Evolutionary conservation across 2,888 invertebrate species (phyloP).

Genomic region (Ophioninae sp.): DNA sequence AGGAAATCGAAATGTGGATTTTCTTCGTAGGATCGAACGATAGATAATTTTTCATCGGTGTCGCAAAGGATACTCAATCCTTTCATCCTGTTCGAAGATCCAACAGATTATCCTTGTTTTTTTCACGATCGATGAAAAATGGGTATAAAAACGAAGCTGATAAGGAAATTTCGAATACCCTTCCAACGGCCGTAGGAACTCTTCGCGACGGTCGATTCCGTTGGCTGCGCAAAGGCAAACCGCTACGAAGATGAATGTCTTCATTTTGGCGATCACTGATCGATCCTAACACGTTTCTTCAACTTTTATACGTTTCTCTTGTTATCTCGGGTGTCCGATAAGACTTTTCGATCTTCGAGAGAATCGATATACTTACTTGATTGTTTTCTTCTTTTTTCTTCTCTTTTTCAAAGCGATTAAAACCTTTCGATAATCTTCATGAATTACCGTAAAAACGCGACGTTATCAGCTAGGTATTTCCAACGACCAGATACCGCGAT

Average conservation of each 20-base stretch:
- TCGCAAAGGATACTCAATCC: conserved; percentile 67
- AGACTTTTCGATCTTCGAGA: conserved; percentile 14
- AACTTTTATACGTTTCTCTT: conserved; percentile 27
- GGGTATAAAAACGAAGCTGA: not conserved
- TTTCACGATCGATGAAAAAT: not conserved
- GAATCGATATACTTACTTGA: not conserved
- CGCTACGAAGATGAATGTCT: conserved; percentile 49
- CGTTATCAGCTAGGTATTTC: too few relatives aligned
- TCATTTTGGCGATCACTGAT: conserved; percentile 62
- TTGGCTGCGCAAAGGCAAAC: conserved; percentile 55
- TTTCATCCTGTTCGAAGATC: conserved; percentile 70
- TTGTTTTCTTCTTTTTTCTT: too few relatives aligned
- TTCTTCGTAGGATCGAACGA: conserved; percentile 65
- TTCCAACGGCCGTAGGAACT: conserved; percentile 63
- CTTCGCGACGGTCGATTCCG: conserved; percentile 48
- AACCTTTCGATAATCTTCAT: too few relatives aligned
- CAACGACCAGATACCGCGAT: too few relatives aligned
- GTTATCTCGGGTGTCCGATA: not conserved
- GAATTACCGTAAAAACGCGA: too few relatives aligned
- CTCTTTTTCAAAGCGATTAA: too few relatives aligned
- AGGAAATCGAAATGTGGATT: conserved; percentile 71
- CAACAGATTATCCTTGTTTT: not conserved
- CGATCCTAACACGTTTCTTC: not conserved
- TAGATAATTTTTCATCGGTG: conserved; percentile 62
- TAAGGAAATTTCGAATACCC: conserved; percentile 60